Conservation (phyloP, 1,140 invertebrate genomes). For the Neuroterus valhalla region DNA sequence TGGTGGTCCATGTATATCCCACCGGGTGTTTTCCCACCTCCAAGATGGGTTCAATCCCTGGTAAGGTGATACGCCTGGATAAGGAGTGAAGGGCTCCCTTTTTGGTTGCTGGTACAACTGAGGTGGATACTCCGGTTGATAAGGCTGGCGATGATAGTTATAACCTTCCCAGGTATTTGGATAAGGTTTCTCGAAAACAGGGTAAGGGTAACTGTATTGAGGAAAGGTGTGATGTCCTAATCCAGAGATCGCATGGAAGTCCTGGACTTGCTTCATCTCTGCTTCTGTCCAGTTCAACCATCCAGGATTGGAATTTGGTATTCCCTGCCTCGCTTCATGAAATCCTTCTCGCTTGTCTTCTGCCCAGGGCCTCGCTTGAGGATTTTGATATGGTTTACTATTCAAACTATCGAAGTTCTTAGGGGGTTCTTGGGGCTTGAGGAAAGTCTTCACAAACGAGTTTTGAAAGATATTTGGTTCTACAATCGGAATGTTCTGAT, state of each 20-base stretch:
- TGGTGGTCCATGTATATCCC: slow-evolving; percentile 69
- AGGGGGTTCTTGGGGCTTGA: slow-evolving; percentile 70
- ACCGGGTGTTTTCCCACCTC: slow-evolving; percentile 54
- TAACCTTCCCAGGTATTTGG: slow-evolving; percentile 67
- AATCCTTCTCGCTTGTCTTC: slow-evolving; percentile 64
- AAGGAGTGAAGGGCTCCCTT: slow-evolving; percentile 67
- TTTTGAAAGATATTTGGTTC: slow-evolving; percentile 61
- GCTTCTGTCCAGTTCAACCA: slow-evolving; percentile 60
- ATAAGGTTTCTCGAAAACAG: slow-evolving; percentile 66
- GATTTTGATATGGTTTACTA: slow-evolving; percentile 36
- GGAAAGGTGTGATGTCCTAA: slow-evolving; percentile 62
- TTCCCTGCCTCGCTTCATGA: slow-evolving; percentile 55
- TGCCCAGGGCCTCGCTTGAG: slow-evolving; percentile 37
- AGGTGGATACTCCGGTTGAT: slow-evolving; percentile 58
- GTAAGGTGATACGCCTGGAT: slow-evolving; percentile 65
- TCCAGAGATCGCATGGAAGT: slow-evolving; percentile 65
- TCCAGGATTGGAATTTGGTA: slow-evolving; percentile 51
- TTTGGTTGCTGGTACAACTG: slow-evolving; percentile 70
- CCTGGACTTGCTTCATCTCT: slow-evolving; percentile 70
- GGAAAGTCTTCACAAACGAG: slow-evolving; percentile 64
- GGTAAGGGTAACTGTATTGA: slow-evolving; percentile 68
- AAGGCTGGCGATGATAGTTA: slow-evolving; percentile 54
- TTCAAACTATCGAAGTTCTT: slow-evolving; percentile 44
- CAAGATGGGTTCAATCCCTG: slow-evolving; percentile 68
- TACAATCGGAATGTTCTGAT: slow-evolving; percentile 54